phyloP scores from a whole-genome alignment of 2,113 vertebrate genomes.

The Pseudopipra pipra region DNA sequence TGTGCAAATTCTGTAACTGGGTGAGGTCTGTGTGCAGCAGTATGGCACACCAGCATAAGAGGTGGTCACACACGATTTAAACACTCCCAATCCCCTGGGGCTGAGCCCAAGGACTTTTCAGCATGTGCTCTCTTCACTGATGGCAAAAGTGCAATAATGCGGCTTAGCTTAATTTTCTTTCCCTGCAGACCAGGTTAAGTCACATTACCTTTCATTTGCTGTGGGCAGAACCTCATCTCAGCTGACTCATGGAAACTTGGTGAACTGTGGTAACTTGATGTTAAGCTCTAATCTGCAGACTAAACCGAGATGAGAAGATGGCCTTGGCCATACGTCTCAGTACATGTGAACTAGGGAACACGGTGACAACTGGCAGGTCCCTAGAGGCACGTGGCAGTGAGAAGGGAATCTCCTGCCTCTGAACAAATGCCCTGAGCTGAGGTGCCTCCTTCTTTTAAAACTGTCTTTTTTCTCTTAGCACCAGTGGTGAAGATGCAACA shows the following conservation, averaged over 20 bases:
- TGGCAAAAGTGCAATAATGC: background rate
- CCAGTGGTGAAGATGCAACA: background rate
- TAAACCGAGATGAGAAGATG: background rate
- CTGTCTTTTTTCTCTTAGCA: background rate
- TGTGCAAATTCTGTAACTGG: background rate
- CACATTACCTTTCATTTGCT: background rate
- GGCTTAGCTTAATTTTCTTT: background rate
- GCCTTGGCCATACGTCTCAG: rapidly evolving
- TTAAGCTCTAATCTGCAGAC: slow-evolving; percentile 1
- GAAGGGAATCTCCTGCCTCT: background rate
- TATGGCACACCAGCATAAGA: background rate
- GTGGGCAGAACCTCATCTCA: background rate
- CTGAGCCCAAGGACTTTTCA: background rate
- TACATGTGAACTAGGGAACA: background rate
- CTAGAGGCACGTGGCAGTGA: background rate
- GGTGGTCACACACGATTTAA: background rate
- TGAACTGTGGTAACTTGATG: background rate
- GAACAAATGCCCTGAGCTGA: background rate
- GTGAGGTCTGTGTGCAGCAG: background rate
- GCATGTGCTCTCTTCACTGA: background rate
- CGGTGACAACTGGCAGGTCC: background rate
- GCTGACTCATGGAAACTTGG: slow-evolving; percentile 57
- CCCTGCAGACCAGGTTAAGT: background rate
- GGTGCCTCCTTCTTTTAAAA: background rate
- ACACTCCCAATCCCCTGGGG: background rate